A percentile compares a stretch with the other conserved stretches of the same genome.
Conservation (phyloP, 2,888 invertebrate genomes). For the Drosophila neutralis region DNA sequence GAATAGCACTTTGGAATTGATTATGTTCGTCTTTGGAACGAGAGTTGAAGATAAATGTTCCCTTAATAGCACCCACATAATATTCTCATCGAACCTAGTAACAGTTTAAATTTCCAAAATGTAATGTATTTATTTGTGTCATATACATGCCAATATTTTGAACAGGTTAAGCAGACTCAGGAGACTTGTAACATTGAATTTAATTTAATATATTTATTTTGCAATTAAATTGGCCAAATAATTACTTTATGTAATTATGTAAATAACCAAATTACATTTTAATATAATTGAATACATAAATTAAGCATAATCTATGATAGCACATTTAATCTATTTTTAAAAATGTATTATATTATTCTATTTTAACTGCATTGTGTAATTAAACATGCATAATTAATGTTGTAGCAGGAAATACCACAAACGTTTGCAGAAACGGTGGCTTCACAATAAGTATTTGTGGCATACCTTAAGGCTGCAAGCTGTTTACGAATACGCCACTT, state of each 20-base stretch:
- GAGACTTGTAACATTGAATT: conserved; percentile 12
- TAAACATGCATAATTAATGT: not conserved
- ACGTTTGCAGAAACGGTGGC: not conserved
- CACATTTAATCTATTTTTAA: not conserved
- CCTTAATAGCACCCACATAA: conserved; percentile 51
- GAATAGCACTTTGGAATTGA: conserved; percentile 54
- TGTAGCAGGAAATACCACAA: not conserved
- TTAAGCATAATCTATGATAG: not conserved
- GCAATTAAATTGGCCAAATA: conserved; percentile 32
- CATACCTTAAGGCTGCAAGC: conserved; percentile 12
- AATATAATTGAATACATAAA: not conserved
- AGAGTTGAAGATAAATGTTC: conserved; percentile 52
- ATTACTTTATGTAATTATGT: conserved; percentile 1
- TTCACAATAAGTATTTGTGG: conserved; percentile 1
- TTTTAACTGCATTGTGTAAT: not conserved
- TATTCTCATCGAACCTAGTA: conserved; percentile 5
- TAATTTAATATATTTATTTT: conserved; percentile 7
- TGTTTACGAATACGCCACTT: conserved; percentile 38
- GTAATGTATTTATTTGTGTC: conserved; percentile 11
- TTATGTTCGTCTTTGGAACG: conserved; percentile 29
- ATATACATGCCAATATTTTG: conserved; percentile 10
- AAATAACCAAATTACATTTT: not conserved
- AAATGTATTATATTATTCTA: not conserved
- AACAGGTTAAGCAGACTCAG: not conserved
- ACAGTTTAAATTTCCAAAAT: conserved; percentile 15